Evolutionary conservation across 2,888 invertebrate genomes (phyloP), one percentile per base, ranked within the genome.

Genomic region (Tenthredo mesomela): DNA sequence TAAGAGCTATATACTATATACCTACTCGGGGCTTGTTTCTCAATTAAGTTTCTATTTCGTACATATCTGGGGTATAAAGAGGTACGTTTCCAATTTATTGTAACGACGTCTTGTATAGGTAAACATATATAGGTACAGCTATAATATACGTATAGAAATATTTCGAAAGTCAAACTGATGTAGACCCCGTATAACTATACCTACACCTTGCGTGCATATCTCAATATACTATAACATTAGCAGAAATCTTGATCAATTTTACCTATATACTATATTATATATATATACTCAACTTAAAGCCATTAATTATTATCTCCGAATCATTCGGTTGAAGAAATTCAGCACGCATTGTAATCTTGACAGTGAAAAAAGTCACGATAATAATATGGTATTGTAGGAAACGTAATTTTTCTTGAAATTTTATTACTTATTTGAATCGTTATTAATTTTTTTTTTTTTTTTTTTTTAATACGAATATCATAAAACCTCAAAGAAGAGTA

Each of bases 41-140:
- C 33, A 77, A 77, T 54, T 54, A 54, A 77, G 54, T 77, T 77
- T 77, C 77, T 77, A 77, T 77, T 77, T 33, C 77, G 54, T 40
- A 43, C 18, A 25, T 43, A 43, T 9, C 25, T 15, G 50, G 29
- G 15, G 15, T 54, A 40, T 54, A 29, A 12, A 15, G 37, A 33
- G 15, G 10, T 54, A n/a, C 33, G 18, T 54, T 77, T 77, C 54
- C 77, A 77, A 77, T 77, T 77, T 77, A 77, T 54, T 77, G 50
- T 77, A 29, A 12, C 29, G 7, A 12, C 29, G 7, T 40, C 18
- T n/a, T 18, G 7, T 37, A 47, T 7, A 37, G 37, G 37, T 37
- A 37, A 5, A 33, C 37, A 37, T 37, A 37, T 12, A 47, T 47
- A n/a, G n/a, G n/a, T n/a, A 18, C 9, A n/a, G 50, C 50, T 71